Conservation (phyloP, 2,113 vertebrate species). For the Cottus gobio region DNA sequence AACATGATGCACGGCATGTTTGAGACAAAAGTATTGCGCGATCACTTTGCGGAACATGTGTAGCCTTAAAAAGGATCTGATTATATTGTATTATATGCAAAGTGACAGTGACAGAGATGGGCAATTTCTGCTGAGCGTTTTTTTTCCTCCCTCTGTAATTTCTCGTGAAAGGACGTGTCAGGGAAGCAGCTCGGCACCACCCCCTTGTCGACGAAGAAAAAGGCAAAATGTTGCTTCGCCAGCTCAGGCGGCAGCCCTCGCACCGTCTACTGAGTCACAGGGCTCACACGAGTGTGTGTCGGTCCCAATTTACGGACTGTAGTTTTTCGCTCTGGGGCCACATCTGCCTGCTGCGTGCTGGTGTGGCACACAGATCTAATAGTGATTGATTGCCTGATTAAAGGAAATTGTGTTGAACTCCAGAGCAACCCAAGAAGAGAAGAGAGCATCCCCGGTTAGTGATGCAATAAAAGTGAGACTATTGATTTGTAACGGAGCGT, state of each 20-base stretch:
- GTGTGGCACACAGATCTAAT: constrained; percentile 70
- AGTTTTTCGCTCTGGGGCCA: constrained; percentile 63
- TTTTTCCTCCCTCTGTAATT: constrained; percentile 58
- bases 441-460: constrained; percentile 60
- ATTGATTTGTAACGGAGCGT: constrained; percentile 63
- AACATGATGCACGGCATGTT: background rate
- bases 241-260: constrained; percentile 48
- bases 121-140: constrained; percentile 36
- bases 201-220: constrained; percentile 61
- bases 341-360: constrained; percentile 69
- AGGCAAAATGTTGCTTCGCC: constrained; percentile 55
- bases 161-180: constrained; percentile 66
- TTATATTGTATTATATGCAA: constrained; percentile 40
- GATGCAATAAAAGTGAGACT: constrained; percentile 64
- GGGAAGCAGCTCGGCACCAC: constrained; percentile 62
- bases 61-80: constrained; percentile 35
- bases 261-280: constrained; percentile 56
- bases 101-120: constrained; percentile 37
- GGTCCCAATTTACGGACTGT: constrained; percentile 71
- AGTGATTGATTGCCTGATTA: constrained; percentile 78
- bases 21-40: background rate
- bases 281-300: constrained; percentile 56
- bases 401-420: constrained; percentile 72
- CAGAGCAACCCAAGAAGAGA: constrained; percentile 61
- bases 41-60: constrained; percentile 28